Conservation (phyloP, 2,113 vertebrate species). For the mouse (Mus musculus) region DNA sequence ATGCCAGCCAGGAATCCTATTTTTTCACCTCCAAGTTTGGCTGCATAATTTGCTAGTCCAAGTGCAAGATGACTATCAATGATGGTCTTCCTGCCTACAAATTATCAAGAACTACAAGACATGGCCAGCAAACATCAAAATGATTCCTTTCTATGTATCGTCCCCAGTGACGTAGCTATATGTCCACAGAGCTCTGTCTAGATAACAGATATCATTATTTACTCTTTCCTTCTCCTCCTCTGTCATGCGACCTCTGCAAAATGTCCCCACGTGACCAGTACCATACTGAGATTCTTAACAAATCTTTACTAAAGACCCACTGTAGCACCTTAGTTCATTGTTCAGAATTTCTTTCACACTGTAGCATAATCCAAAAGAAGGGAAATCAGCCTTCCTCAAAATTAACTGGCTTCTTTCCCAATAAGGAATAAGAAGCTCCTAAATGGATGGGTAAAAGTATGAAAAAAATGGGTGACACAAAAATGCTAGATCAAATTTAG, state of each 20-base stretch:
- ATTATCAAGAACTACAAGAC: conserved; percentile 9
- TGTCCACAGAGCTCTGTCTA: not conserved
- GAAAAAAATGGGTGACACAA: not conserved
- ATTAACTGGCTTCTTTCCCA: not conserved
- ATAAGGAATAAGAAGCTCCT: not conserved
- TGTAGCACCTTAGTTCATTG: not conserved
- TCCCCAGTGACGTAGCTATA: not conserved
- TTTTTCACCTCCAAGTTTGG: not conserved
- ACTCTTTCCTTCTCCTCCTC: not conserved
- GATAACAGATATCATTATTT: not conserved
- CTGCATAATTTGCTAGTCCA: not conserved
- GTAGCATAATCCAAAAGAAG: conserved; percentile 34
- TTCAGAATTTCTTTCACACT: conserved; percentile 5
- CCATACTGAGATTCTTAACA: not conserved
- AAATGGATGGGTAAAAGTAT: not conserved
- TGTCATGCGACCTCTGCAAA: not conserved
- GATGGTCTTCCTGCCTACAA: not conserved
- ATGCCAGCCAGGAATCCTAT: not conserved
- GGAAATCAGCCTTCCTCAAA: not conserved
- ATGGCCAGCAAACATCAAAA: not conserved
- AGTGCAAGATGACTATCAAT: not conserved
- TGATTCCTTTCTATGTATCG: fast-evolving
- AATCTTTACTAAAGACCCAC: not conserved
- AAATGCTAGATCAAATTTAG: not conserved
- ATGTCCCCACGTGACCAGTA: not conserved